phyloP scores from a whole-genome alignment of 2,113 vertebrate species.

The Scopus umbretta region DNA sequence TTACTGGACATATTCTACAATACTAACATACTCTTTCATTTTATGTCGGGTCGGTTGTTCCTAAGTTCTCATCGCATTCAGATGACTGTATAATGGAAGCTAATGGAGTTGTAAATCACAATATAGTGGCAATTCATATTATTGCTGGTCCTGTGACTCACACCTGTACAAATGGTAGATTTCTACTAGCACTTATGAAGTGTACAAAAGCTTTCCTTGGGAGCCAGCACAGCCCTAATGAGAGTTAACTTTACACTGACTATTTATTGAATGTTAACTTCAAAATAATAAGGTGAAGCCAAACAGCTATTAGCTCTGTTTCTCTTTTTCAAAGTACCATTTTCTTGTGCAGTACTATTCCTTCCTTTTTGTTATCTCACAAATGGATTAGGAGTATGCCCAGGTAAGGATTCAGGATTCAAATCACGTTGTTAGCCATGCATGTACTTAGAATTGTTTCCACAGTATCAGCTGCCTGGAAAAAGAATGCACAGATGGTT shows the following conservation, averaged over 20 bases:
- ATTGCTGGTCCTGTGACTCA: background rate
- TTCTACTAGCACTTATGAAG: background rate
- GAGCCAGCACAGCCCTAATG: background rate
- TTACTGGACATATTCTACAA: accelerated
- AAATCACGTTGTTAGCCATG: background rate
- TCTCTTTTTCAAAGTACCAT: background rate
- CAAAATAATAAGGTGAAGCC: background rate
- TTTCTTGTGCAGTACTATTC: background rate
- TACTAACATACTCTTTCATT: background rate
- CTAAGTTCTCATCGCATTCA: background rate
- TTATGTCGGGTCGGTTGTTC: background rate
- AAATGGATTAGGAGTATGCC: background rate
- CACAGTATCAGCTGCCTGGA: background rate
- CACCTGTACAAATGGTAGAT: background rate
- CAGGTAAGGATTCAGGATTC: background rate
- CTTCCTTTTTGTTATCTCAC: background rate
- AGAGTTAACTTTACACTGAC: background rate
- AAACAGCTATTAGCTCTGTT: background rate
- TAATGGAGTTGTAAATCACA: background rate
- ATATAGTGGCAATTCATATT: background rate
- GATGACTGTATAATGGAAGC: background rate
- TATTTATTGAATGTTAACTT: background rate
- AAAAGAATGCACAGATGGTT: background rate
- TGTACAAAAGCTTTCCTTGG: background rate
- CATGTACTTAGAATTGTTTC: background rate